Percentiles rank a stretch among this genome's conserved stretches.
phyloP scores from a whole-genome alignment of 2,113 vertebrate genomes.

The Gopherus evgoodei region DNA sequence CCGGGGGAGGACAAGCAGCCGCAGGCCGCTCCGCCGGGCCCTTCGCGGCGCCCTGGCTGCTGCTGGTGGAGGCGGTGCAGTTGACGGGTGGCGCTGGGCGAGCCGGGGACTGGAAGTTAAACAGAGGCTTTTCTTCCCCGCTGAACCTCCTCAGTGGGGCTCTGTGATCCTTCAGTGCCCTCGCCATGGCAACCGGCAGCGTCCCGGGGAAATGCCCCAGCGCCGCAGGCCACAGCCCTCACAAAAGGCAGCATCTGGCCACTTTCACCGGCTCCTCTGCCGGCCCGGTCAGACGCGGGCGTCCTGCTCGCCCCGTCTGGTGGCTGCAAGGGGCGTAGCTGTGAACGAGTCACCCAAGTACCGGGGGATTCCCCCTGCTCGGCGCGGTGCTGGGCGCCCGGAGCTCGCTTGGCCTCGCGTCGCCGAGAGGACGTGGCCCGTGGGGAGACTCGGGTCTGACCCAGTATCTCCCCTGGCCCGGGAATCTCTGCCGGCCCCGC shows the following conservation, averaged over 20 bases:
- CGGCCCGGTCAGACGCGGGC: not conserved
- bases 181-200: slow-evolving; percentile 84
- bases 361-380: not conserved
- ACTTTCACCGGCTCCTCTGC: slow-evolving; percentile 74
- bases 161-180: slow-evolving; percentile 3
- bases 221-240: slow-evolving; percentile 80
- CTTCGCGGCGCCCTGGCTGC: too few species aligned
- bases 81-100: not conserved
- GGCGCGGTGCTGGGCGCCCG: too few species aligned
- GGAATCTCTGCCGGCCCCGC: too few species aligned
- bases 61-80: too few species aligned
- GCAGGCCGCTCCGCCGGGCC: too few species aligned
- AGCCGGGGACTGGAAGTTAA: slow-evolving; percentile 11
- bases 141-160: too few species aligned
- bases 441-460: too few species aligned
- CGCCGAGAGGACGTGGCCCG: not conserved
- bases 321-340: not conserved
- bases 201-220: slow-evolving; percentile 83
- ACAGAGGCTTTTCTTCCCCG: slow-evolving; percentile 65
- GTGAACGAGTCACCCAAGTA: rapidly evolving
- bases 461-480: not conserved
- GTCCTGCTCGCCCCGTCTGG: too few species aligned
- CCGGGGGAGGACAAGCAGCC: too few species aligned
- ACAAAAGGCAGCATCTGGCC: slow-evolving; percentile 83
- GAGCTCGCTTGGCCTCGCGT: too few species aligned